These are phyloP conservation scores for Amblyraja radiata DNA, from an alignment of 2,797 vertebrate species.

Conservation along the genomic window DNA sequence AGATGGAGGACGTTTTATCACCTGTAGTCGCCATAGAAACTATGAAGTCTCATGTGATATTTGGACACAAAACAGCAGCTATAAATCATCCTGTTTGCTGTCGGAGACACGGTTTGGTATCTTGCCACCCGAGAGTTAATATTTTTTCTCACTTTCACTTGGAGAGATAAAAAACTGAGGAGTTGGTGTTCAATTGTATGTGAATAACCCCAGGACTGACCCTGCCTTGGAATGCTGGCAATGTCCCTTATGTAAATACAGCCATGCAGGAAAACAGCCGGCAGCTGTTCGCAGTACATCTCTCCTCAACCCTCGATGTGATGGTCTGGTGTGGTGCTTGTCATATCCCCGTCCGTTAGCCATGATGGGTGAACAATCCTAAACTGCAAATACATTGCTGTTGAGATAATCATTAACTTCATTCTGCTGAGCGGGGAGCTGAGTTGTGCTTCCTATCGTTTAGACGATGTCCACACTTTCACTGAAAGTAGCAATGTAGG, in stretches of 20 bases:
- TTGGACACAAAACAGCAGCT: not conserved
- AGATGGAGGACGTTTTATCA: not conserved
- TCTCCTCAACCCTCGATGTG: constrained; percentile 5
- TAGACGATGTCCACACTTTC: not conserved
- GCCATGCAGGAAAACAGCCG: not conserved
- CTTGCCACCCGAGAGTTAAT: not conserved
- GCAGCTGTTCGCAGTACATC: constrained; percentile 10
- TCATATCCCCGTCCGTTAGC: constrained; percentile 9
- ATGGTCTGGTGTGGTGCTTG: not conserved
- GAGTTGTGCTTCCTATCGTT: not conserved
- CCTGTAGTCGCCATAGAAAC: not conserved
- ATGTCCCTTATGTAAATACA: not conserved
- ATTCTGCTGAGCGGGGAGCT: not conserved
- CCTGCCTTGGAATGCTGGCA: constrained; percentile 28
- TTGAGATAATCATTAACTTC: constrained; percentile 7
- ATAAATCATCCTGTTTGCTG: not conserved
- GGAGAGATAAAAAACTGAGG: not conserved
- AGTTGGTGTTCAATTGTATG: not conserved
- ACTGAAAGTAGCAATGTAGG: not conserved
- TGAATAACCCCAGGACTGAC: not conserved
- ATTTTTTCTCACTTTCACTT: not conserved
- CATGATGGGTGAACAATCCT: constrained; percentile 3
- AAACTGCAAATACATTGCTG: not conserved
- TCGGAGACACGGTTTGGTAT: not conserved
- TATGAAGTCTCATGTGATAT: not conserved